phyloP scores from a whole-genome alignment of 2,797 vertebrate species.

The Parauchenoglanis punctatus region DNA sequence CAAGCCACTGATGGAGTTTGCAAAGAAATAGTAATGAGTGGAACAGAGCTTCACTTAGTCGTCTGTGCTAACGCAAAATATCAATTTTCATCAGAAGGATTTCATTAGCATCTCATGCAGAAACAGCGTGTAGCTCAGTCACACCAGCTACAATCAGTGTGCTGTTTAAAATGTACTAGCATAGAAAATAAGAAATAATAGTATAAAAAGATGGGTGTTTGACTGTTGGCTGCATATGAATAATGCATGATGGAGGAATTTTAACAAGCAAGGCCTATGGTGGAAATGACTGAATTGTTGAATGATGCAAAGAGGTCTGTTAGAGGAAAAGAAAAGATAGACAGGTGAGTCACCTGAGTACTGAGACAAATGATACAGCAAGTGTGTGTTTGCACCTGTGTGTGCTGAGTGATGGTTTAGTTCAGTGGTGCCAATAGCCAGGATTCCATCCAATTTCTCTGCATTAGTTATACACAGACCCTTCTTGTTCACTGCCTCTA shows the following conservation, averaged over 20 bases:
- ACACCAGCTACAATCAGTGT: not conserved
- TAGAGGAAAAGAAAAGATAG: conserved; percentile 24
- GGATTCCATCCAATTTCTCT: conserved; percentile 19
- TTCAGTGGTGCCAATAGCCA: conserved; percentile 21
- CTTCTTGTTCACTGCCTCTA: not conserved
- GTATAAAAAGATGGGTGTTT: conserved; percentile 19
- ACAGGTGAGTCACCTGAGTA: conserved; percentile 37
- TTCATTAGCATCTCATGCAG: conserved; percentile 12
- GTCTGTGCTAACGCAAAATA: not conserved
- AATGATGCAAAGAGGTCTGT: conserved; percentile 38
- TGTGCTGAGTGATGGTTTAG: conserved; percentile 12
- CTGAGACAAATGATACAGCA: conserved; percentile 25
- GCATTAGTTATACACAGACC: conserved; percentile 5
- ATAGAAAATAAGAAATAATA: conserved; percentile 11
- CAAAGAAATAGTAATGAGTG: not conserved
- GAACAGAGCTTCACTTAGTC: not conserved
- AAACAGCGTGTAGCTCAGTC: not conserved
- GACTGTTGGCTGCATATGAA: conserved; percentile 29
- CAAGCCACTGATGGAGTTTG: not conserved
- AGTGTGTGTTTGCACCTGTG: conserved; percentile 4
- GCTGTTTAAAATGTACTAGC: conserved; percentile 4
- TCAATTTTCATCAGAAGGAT: conserved; percentile 38
- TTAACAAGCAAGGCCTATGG: conserved; percentile 24
- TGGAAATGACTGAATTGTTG: conserved; percentile 27
- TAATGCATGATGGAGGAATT: conserved; percentile 28